A percentile compares a stretch with the other conserved stretches of the same genome.
phyloP scores from a whole-genome alignment of 2,113 vertebrate genomes.

The Perccottus glenii region DNA sequence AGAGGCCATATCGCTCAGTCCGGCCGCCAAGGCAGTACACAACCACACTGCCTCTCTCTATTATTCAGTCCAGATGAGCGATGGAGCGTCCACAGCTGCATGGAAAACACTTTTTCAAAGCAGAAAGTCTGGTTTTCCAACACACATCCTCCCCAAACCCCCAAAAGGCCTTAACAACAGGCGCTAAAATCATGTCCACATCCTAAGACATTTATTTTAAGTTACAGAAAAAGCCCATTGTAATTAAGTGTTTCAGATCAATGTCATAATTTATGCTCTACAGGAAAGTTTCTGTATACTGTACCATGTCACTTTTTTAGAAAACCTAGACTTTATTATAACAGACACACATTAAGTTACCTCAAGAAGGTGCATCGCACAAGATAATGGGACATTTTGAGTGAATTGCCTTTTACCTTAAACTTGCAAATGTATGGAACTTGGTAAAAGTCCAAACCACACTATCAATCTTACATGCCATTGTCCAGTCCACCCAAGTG shows the following conservation, averaged over 20 bases:
- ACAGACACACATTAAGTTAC: slow-evolving; percentile 34
- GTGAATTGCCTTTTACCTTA: slow-evolving; percentile 42
- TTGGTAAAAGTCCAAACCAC: slow-evolving; percentile 59
- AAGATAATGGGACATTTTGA: slow-evolving; percentile 33
- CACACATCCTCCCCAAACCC: slow-evolving; percentile 1
- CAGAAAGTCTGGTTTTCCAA: slow-evolving; percentile 77
- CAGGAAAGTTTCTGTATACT: slow-evolving; percentile 10
- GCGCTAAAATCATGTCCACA: slow-evolving; percentile 44
- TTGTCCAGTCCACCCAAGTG: slow-evolving; percentile 43
- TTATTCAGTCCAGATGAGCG: slow-evolving; percentile 82
- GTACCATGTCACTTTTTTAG: slow-evolving; percentile 6
- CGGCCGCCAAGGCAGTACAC: slow-evolving; percentile 56
- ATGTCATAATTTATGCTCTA: slow-evolving; percentile 20
- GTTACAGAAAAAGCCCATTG: slow-evolving; percentile 32
- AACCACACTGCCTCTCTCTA: slow-evolving; percentile 54
- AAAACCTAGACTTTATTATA: slow-evolving; percentile 20
- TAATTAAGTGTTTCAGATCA: slow-evolving; percentile 33
- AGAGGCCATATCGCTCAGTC: slow-evolving; percentile 55
- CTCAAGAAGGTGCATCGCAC: slow-evolving; percentile 49
- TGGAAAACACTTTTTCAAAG: slow-evolving; percentile 82
- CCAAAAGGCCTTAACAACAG: not conserved
- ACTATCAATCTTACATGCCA: slow-evolving; percentile 47
- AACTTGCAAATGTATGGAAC: slow-evolving; percentile 47
- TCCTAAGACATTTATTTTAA: slow-evolving; percentile 58
- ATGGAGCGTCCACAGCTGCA: slow-evolving; percentile 57